Percentiles rank a stretch among this genome's conserved stretches.
Conservation (phyloP, 2,797 vertebrate genomes). For the Choloepus didactylus region DNA sequence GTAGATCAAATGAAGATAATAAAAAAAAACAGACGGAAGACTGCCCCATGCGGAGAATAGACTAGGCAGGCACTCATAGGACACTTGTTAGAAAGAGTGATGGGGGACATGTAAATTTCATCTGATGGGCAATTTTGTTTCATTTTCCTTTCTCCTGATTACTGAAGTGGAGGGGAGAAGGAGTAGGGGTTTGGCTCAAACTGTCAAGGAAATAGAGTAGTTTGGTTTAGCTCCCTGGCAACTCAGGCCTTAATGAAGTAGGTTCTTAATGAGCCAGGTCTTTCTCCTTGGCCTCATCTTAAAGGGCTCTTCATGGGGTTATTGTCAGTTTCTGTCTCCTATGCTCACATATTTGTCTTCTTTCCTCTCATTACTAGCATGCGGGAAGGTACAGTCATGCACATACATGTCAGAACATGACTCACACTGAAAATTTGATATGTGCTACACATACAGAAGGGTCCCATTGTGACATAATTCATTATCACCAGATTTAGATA, state of each 20-base stretch:
- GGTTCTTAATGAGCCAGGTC: slow-evolving; percentile 73
- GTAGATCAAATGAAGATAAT: slow-evolving; percentile 62
- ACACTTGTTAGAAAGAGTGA: slow-evolving; percentile 56
- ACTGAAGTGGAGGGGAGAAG: slow-evolving; percentile 61
- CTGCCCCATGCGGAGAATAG: not conserved
- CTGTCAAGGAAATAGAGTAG: slow-evolving; percentile 71
- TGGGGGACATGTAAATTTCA: slow-evolving; percentile 63
- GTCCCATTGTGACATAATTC: slow-evolving; percentile 34
- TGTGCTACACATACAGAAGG: not conserved
- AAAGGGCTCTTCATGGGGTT: slow-evolving; percentile 62
- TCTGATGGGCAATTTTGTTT: slow-evolving; percentile 41
- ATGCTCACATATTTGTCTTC: slow-evolving; percentile 61
- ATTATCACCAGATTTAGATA: slow-evolving; percentile 45
- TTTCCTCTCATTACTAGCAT: slow-evolving; percentile 57
- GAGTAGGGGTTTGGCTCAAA: slow-evolving; percentile 2
- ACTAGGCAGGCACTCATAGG: slow-evolving; percentile 26
- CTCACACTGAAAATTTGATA: slow-evolving; percentile 60
- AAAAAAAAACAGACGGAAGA: slow-evolving; percentile 62
- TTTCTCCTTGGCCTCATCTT: slow-evolving; percentile 70
- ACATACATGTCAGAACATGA: slow-evolving; percentile 1
- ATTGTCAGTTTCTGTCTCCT: slow-evolving; percentile 65
- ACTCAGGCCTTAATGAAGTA: slow-evolving; percentile 70
- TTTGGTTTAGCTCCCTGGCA: slow-evolving; percentile 66
- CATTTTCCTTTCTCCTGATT: slow-evolving; percentile 69
- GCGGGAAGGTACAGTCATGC: slow-evolving; percentile 7